Evolutionary conservation across 2,113 vertebrate species (phyloP).

Genomic region (Tragelaphus buxtoni): DNA sequence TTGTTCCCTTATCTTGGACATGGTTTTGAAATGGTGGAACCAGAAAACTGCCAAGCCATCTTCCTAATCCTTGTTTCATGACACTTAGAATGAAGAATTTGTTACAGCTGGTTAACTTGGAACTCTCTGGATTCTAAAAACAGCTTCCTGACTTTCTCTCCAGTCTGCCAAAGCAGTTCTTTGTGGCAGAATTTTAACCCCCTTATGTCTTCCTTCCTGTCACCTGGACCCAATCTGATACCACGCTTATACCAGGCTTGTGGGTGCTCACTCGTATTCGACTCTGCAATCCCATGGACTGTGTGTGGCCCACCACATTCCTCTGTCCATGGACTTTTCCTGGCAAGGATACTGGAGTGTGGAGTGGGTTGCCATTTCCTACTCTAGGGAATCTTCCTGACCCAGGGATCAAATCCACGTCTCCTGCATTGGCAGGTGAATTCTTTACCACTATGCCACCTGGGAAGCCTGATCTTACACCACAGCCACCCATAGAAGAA

Average conservation of each 20-base stretch:
- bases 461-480: not conserved
- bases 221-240: not conserved
- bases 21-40: slow-evolving; percentile 33
- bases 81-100: slow-evolving; percentile 43
- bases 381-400: not conserved
- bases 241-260: not conserved
- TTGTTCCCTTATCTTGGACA: not conserved
- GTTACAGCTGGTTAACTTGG: slow-evolving; percentile 31
- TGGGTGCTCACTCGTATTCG: not conserved
- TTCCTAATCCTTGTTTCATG: slow-evolving; percentile 31
- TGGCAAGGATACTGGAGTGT: not conserved
- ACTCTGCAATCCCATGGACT: not conserved
- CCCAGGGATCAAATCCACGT: not conserved
- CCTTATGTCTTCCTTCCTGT: not conserved
- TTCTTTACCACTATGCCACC: accelerated
- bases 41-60: slow-evolving; percentile 25
- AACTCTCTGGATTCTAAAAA: slow-evolving; percentile 18
- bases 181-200: not conserved
- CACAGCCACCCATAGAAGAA: not conserved
- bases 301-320: not conserved
- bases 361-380: not conserved
- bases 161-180: not conserved
- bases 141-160: not conserved
- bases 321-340: not conserved
- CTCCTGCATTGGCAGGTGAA: not conserved